A percentile compares a stretch with the other conserved stretches of the same genome.
Evolutionary conservation across 2,888 invertebrate species (phyloP).

Genomic region (Temnothorax ravouxi): DNA sequence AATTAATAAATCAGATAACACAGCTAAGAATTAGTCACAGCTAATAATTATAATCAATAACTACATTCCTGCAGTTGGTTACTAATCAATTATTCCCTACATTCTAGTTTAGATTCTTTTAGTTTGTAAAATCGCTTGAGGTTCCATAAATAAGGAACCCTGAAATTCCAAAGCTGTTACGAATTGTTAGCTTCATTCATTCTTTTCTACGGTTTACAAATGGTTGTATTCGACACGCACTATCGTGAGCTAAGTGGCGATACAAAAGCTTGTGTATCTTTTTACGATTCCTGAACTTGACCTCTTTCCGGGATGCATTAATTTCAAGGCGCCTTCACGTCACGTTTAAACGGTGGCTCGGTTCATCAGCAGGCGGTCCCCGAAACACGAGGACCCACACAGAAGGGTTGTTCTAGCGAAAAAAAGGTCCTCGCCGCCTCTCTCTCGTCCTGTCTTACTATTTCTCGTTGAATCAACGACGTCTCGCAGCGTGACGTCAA

Average conservation of each 20-base stretch:
- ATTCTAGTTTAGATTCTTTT: background rate
- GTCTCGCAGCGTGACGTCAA: slow-evolving; percentile 84
- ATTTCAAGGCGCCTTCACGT: background rate
- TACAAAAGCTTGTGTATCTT: background rate
- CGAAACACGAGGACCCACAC: slow-evolving; percentile 19
- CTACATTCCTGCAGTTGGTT: background rate
- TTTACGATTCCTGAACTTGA: background rate
- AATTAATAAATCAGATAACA: background rate
- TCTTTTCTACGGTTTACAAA: background rate
- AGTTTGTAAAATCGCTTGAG: background rate
- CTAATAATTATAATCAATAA: background rate
- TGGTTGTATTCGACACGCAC: background rate
- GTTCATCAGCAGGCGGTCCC: slow-evolving; percentile 39
- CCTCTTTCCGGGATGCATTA: slow-evolving; percentile 12
- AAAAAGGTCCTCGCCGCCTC: slow-evolving; percentile 8
- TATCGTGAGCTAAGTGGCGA: background rate
- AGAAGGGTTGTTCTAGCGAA: slow-evolving; percentile 40
- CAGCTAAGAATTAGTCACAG: background rate
- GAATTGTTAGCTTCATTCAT: background rate
- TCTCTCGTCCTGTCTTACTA: slow-evolving; percentile 18
- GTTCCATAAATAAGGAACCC: background rate
- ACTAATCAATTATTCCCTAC: no score
- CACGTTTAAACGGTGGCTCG: slow-evolving; percentile 26
- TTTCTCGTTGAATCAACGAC: slow-evolving; percentile 43
- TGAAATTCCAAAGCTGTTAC: no score